A percentile compares a stretch with the other conserved stretches of the same genome.
Evolutionary conservation across 30 jellyfish, hydroid and myxozoan genomes (phyloP).

Genomic region (Aurelia coerulea): DNA sequence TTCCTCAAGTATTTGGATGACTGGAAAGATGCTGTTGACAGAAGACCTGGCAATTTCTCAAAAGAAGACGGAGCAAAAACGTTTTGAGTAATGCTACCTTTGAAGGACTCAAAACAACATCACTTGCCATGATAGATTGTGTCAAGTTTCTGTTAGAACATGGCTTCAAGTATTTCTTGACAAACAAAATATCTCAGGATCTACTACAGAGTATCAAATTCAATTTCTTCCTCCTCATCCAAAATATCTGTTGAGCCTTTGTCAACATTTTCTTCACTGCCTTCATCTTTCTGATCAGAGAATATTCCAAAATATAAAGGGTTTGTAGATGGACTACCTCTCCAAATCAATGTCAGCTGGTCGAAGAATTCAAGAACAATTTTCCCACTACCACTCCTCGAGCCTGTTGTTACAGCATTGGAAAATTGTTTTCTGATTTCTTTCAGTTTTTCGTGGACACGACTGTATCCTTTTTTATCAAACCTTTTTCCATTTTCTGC

Average conservation of each 20-base stretch:
- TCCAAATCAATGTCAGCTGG: conserved; percentile 36
- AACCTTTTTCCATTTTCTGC: conserved; percentile 21
- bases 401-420: conserved; percentile 68
- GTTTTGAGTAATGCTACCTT: too few species aligned
- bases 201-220: neutral
- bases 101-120: too few species aligned
- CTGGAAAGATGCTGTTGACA: neutral
- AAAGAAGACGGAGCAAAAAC: too few species aligned
- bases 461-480: conserved; percentile 37
- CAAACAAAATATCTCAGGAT: neutral
- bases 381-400: conserved; percentile 52
- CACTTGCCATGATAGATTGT: too few species aligned
- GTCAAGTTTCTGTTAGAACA: too few species aligned
- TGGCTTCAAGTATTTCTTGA: neutral
- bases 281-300: conserved; percentile 1
- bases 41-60: too few species aligned
- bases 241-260: too few species aligned
- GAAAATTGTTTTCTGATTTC: conserved; percentile 50
- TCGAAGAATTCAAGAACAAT: conserved; percentile 36
- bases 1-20: too few species aligned
- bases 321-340: conserved; percentile 40
- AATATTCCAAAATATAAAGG: neutral
- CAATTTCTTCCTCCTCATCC: neutral
- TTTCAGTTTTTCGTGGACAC: conserved; percentile 73
- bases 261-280: neutral